Conservation (phyloP, 2,113 vertebrate genomes). For the Cephalopterus ornatus region DNA sequence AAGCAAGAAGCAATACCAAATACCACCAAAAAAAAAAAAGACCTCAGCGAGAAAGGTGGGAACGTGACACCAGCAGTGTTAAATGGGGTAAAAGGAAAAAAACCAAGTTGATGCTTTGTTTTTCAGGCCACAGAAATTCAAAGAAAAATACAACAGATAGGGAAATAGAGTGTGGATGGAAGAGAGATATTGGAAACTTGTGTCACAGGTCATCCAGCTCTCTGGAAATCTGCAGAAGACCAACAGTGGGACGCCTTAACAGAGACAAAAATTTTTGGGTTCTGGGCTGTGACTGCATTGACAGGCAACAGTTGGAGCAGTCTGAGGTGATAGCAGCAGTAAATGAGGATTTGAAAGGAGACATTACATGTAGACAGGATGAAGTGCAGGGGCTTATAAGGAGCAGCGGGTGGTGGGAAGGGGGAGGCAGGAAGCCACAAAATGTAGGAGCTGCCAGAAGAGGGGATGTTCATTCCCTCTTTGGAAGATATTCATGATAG, state of each 20-base stretch:
- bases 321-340: not conserved
- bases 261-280: not conserved
- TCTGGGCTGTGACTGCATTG: not conserved
- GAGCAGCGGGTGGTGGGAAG: not conserved
- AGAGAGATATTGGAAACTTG: not conserved
- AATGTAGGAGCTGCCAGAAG: not conserved
- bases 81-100: not conserved
- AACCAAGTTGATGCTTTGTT: not conserved
- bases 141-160: not conserved
- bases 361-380: not conserved
- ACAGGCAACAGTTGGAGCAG: not conserved
- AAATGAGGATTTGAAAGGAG: not conserved
- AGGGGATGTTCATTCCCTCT: not conserved
- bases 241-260: not conserved
- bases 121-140: not conserved
- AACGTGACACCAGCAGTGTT: not conserved
- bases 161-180: not conserved
- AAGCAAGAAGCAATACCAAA: not conserved
- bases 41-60: not conserved
- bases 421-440: not conserved
- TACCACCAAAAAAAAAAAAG: not conserved
- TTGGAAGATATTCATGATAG: slow-evolving; percentile 19
- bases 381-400: not conserved
- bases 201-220: not conserved
- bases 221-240: not conserved